Conservation (phyloP, 2,888 invertebrate species). For the Anthrax anthrax region DNA sequence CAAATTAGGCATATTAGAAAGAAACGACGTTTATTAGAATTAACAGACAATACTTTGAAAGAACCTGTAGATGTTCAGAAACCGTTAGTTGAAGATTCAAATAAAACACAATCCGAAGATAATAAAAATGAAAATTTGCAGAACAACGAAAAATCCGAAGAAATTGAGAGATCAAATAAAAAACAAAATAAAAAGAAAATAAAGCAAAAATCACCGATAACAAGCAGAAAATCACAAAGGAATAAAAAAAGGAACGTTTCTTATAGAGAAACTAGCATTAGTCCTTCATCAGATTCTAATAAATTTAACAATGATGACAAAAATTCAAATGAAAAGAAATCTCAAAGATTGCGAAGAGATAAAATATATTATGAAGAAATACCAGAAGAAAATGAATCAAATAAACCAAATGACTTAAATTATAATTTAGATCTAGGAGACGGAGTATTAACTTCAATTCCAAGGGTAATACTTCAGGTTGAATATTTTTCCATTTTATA, state of each 20-base stretch:
- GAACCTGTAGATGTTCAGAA: neutral
- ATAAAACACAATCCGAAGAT: neutral
- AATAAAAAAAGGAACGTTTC: neutral
- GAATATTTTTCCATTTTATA: too few species aligned
- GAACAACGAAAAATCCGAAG: neutral
- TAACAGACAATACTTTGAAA: neutral
- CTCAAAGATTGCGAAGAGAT: neutral
- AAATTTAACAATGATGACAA: neutral
- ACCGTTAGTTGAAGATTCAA: constrained; percentile 1
- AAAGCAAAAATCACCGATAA: constrained; percentile 4
- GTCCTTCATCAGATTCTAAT: neutral
- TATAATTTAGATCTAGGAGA: constrained; percentile 25
- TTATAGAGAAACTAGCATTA: neutral
- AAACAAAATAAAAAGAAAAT: neutral
- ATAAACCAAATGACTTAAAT: constrained; percentile 22
- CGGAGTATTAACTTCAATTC: constrained; percentile 22
- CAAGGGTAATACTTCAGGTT: constrained; percentile 16
- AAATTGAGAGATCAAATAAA: neutral
- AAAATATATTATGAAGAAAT: constrained; percentile 2
- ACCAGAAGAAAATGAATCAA: constrained; percentile 15
- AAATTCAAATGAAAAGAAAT: neutral
- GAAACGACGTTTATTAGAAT: constrained; percentile 33
- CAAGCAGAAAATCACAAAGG: neutral
- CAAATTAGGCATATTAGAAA: constrained; percentile 44
- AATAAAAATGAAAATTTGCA: neutral